phyloP scores from a whole-genome alignment of 2,797 vertebrate species.

The Lerista edwardsae region DNA sequence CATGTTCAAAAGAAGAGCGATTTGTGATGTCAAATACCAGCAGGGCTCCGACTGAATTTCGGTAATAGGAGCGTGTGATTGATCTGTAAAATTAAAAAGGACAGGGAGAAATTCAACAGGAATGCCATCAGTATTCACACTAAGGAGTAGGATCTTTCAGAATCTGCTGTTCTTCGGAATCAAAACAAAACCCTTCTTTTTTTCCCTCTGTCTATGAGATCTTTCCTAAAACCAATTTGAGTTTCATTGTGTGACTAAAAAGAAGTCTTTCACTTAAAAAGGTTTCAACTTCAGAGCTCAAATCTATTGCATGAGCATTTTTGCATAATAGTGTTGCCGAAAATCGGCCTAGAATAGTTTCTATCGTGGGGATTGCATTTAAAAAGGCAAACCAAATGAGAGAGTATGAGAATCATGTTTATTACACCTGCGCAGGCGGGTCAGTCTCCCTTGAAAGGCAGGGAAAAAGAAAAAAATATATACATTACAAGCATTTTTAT shows the following conservation, averaged over 20 bases:
- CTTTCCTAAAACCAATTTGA: background rate
- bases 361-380: too few species aligned
- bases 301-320: background rate
- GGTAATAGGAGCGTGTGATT: constrained; percentile 84
- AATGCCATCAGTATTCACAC: background rate
- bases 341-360: too few species aligned
- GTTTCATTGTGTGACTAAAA: background rate
- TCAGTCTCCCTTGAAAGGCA: too few species aligned
- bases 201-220: background rate
- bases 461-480: too few species aligned
- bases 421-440: too few species aligned
- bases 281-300: background rate
- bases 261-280: background rate
- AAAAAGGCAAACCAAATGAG: too few species aligned
- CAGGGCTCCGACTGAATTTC: constrained; percentile 83
- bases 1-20: constrained; percentile 81
- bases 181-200: background rate
- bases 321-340: too few species aligned
- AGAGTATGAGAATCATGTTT: too few species aligned
- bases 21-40: constrained; percentile 84
- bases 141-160: background rate
- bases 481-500: too few species aligned
- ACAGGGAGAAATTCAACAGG: constrained; percentile 34
- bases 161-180: background rate
- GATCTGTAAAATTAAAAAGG: constrained; percentile 71